phyloP scores from a whole-genome alignment of 2,888 invertebrate genomes.

The Morpho deidamia region DNA sequence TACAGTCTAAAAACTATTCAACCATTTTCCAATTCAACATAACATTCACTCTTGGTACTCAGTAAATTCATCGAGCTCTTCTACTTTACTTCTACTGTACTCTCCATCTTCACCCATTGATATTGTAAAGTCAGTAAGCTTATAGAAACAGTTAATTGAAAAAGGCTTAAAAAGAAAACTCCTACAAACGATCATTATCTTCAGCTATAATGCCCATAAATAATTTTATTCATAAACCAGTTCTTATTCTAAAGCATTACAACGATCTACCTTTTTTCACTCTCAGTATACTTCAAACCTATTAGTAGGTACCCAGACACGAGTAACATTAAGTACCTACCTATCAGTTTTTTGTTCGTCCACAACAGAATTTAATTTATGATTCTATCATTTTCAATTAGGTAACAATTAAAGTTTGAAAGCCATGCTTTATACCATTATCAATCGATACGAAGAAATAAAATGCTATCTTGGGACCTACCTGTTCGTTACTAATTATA shows the following conservation, averaged over 20 bases:
- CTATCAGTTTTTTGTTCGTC: conserved; percentile 15
- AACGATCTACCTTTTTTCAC: not conserved
- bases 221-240: conserved; percentile 1
- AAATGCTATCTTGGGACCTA: not conserved
- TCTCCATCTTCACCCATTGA: no score
- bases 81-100: no score
- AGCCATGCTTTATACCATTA: conserved; percentile 9
- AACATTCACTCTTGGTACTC: no score
- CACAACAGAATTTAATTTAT: conserved; percentile 17
- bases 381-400: conserved; percentile 20
- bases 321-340: conserved; percentile 6
- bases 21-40: no score
- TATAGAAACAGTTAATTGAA: no score
- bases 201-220: not conserved
- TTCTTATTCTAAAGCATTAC: conserved; percentile 2
- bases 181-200: no score
- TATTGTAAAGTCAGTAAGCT: no score
- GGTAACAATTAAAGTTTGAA: conserved; percentile 16
- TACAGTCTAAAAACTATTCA: no score
- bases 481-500: no score
- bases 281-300: conserved; percentile 1
- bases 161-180: no score
- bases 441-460: conserved; percentile 3
- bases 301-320: conserved; percentile 3
- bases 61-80: no score